A percentile compares a stretch with the other conserved stretches of the same genome.
phyloP scores from a whole-genome alignment of 2,113 vertebrate genomes.

The Cochlearius cochlearius region DNA sequence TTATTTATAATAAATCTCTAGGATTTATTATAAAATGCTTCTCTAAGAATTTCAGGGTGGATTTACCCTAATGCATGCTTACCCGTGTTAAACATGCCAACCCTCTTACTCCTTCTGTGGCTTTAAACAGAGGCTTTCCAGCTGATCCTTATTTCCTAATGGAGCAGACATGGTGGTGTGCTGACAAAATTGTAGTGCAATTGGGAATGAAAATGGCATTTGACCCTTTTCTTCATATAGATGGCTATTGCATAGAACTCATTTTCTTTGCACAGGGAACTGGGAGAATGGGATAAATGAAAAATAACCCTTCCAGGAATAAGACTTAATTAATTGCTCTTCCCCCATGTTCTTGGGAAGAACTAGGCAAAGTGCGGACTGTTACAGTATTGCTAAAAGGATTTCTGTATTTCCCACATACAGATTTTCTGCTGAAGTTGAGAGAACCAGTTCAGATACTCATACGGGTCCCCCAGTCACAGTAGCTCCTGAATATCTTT shows the following conservation, averaged over 20 bases:
- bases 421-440: background rate
- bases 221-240: background rate
- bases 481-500: background rate
- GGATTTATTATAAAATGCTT: background rate
- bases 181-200: background rate
- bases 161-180: fast-evolving
- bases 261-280: background rate
- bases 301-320: background rate
- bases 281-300: background rate
- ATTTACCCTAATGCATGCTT: background rate
- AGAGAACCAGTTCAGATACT: background rate
- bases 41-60: background rate
- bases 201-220: background rate
- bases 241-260: background rate
- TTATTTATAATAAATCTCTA: no score
- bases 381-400: background rate
- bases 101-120: background rate
- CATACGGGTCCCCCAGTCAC: no score
- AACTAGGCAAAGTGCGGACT: background rate
- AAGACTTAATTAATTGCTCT: background rate
- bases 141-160: background rate
- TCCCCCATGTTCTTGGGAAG: background rate
- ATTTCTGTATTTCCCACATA: background rate
- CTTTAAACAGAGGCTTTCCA: background rate
- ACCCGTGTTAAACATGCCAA: background rate